Evolutionary conservation across 2,888 invertebrate species (phyloP).

Genomic region (Papilio gigon): DNA sequence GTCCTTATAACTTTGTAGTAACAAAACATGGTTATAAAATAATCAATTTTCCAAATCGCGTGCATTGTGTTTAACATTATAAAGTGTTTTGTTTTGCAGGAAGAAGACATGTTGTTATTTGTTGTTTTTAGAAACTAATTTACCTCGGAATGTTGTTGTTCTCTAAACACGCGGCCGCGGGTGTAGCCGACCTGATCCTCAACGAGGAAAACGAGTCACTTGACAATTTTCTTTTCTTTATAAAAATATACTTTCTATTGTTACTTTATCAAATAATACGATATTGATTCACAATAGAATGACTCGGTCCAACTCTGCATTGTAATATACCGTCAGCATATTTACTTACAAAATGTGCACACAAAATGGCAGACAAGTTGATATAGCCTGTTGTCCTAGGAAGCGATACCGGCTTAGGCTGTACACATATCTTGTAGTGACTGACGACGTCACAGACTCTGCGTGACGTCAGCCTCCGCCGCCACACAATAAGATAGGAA

Average conservation of each 20-base stretch:
- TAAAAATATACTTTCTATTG: too few relatives aligned
- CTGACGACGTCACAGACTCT: constrained; percentile 5
- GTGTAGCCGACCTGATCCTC: neutral
- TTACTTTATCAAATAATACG: too few relatives aligned
- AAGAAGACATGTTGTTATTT: neutral
- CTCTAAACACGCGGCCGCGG: neutral
- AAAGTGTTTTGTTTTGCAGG: neutral
- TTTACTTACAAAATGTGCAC: constrained; percentile 4
- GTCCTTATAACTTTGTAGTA: too few relatives aligned
- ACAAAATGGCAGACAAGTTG: constrained; percentile 14
- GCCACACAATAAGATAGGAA: neutral
- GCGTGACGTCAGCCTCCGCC: neutral
- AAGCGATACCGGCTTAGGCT: constrained; percentile 3
- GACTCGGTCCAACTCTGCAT: too few relatives aligned
- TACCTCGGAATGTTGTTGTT: constrained; percentile 1
- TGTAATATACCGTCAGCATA: neutral
- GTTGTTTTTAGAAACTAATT: neutral
- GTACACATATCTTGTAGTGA: neutral
- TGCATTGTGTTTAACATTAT: too few relatives aligned
- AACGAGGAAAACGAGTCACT: neutral
- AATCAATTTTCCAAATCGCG: too few relatives aligned
- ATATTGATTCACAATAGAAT: too few relatives aligned
- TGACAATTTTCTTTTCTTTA: neutral
- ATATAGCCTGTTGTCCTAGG: constrained; percentile 4
- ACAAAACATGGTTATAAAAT: too few relatives aligned